Conservation (phyloP, 2,888 invertebrate species). For the Plusia festucae region DNA sequence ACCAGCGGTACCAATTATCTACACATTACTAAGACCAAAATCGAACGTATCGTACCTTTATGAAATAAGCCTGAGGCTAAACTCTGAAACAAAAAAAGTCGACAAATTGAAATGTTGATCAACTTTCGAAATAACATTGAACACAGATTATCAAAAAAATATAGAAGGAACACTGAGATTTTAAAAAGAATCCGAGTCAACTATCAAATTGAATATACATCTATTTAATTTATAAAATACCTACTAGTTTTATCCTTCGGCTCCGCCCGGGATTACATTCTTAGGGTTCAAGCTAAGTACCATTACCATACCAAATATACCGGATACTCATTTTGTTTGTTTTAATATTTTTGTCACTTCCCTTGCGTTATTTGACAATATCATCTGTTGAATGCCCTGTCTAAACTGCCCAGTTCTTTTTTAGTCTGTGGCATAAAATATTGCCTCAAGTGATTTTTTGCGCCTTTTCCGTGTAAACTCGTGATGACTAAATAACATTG, state of each 20-base stretch:
- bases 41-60: constrained; percentile 40
- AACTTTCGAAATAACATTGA: constrained; percentile 42
- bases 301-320: too few relatives aligned
- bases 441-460: not conserved
- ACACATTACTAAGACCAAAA: constrained; percentile 60
- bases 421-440: not conserved
- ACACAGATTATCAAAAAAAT: constrained; percentile 22
- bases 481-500: not conserved
- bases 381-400: not conserved
- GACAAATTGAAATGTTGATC: constrained; percentile 49
- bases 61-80: constrained; percentile 47
- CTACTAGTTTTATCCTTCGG: too few relatives aligned
- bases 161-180: too few relatives aligned
- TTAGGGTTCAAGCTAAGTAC: too few relatives aligned
- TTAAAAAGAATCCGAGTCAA: too few relatives aligned
- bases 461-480: constrained; percentile 21
- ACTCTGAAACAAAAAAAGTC: constrained; percentile 40
- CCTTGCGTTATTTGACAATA: not conserved
- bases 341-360: too few relatives aligned
- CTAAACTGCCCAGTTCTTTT: not conserved
- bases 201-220: too few relatives aligned
- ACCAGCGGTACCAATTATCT: constrained; percentile 65
- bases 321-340: too few relatives aligned
- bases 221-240: too few relatives aligned
- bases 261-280: too few relatives aligned